Percentiles rank a stretch among this genome's conserved stretches.
phyloP scores from a whole-genome alignment of 2,888 invertebrate species.

The Allygus modestus region DNA sequence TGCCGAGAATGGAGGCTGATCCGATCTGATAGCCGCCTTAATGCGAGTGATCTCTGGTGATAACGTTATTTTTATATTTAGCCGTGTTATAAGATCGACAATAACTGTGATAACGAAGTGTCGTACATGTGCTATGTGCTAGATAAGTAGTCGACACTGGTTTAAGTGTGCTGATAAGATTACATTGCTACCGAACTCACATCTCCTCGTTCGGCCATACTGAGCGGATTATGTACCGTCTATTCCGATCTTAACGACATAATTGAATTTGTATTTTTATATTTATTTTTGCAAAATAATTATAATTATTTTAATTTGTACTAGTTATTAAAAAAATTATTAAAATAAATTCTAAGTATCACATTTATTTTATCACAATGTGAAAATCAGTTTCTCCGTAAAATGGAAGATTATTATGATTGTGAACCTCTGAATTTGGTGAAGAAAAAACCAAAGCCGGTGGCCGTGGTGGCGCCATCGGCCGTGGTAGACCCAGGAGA shows the following conservation, averaged over 20 bases:
- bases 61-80: conserved; percentile 45
- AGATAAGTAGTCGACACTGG: conserved; percentile 32
- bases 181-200: conserved; percentile 49
- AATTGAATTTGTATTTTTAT: background rate
- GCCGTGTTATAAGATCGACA: conserved; percentile 40
- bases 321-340: background rate
- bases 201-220: conserved; percentile 38
- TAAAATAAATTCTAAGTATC: background rate
- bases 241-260: background rate
- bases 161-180: conserved; percentile 51
- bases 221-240: conserved; percentile 11
- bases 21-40: conserved; percentile 13
- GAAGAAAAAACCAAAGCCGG: conserved; percentile 76
- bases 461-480: conserved; percentile 78
- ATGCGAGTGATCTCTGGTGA: conserved; percentile 29
- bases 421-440: conserved; percentile 78
- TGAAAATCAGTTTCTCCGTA: background rate
- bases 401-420: conserved; percentile 68
- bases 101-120: conserved; percentile 36
- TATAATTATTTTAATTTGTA: background rate
- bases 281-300: background rate
- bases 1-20: conserved; percentile 20
- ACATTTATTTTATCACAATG: background rate
- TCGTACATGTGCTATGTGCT: conserved; percentile 51
- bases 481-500: conserved; percentile 70